Evolutionary conservation across 2,113 vertebrate genomes (phyloP), one percentile per base, ranked within the genome.

Genomic region (Apodemus speciosus): DNA sequence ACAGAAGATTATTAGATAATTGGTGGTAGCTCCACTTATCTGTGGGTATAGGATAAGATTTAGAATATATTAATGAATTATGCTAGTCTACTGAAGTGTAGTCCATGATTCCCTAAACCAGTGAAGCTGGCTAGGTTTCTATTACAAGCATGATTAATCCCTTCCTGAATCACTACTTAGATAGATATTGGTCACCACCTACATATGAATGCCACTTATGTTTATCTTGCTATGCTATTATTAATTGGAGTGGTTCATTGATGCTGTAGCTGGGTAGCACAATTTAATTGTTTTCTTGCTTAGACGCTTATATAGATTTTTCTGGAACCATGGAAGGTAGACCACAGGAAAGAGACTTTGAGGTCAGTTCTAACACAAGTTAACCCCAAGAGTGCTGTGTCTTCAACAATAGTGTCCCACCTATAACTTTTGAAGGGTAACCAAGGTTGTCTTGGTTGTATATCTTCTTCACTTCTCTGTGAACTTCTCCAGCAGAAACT

Each of bases 401-500:
- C 13, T 58, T 81, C 53, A 81, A 25, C n/a, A 81, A 27, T 30
- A 40, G 23, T 21, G 13, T 6, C 21, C n/a, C 0, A 23, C 25
- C 6, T 6, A 6, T 56, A 60, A 5, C 3, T 14, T 81, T 15
- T 60, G 9, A n/a, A 10, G 51, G 49, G 9, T 23, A n/a, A 56
- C 9, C 32, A 25, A 81, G 23, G 6, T 13, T 81, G 40, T 60
- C n/a, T 81, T 40, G 1, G n/a, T 27, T 2, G 0, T 94, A 68
- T 9, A 98, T n/a, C n/a, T 94, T 86, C 32, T 58, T 73, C 53
- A 93, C 14, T 14, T 93, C 38, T 68, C 68, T 0, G 0, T 3
- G 88, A 94, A 96, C 1, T 9, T 9, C 8, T 92, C 76, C 49
- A 98, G 81, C 0, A 20, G 46, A 72, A 98, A 97, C 88, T 98